phyloP scores from a whole-genome alignment of 1,140 invertebrate genomes.

The Bombus breviceps region DNA sequence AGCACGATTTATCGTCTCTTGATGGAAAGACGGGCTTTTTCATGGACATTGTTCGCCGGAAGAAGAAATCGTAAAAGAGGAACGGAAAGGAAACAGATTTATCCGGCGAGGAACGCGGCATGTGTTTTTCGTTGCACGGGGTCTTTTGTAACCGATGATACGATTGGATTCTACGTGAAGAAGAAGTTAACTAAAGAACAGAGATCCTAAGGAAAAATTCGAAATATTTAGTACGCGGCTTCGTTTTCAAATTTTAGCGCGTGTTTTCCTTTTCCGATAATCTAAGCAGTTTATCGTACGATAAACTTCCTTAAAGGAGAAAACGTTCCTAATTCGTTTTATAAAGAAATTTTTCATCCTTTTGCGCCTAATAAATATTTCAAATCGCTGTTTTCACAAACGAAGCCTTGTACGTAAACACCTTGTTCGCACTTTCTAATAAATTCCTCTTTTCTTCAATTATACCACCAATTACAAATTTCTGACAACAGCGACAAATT shows the following conservation, averaged over 20 bases:
- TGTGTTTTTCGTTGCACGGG: background rate
- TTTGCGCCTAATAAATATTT: background rate
- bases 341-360: background rate
- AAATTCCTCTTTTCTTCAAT: no score
- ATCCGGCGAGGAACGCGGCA: no score
- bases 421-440: no score
- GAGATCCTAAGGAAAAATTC: background rate
- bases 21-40: background rate
- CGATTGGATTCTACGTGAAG: background rate
- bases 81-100: background rate
- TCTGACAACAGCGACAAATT: no score
- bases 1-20: constrained; percentile 19
- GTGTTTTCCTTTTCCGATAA: background rate
- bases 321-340: background rate
- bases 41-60: no score
- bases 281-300: background rate
- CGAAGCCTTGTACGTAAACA: constrained; percentile 3
- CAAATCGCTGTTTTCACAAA: background rate
- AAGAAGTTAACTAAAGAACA: background rate
- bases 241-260: background rate
- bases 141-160: background rate
- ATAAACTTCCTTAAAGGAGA: background rate
- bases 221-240: background rate
- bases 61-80: background rate
- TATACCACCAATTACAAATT: background rate